Base-by-base conservation (phyloP, 2,888 invertebrate genomes). In the Pristionchus arcanus region DNA sequence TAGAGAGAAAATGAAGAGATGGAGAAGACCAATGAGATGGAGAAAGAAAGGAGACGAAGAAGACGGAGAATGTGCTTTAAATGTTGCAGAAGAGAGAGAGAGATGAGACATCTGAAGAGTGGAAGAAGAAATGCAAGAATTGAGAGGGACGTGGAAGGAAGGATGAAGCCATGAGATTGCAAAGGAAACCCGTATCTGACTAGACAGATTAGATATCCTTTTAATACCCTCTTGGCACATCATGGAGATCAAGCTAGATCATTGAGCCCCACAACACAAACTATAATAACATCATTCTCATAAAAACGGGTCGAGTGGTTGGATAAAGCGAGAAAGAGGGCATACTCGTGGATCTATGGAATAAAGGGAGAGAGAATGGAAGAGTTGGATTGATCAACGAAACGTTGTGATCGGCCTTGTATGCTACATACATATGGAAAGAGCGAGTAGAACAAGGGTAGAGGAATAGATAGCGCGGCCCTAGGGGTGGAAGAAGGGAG, bases 51-150 rank as follows among this genome's bases (percentile, higher is more conserved):
- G 31, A 37, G 37, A 74, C 19, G 74, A 74, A 74, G 74, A 74
- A 71, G 71, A 71, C 21, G 74, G 74, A 74, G 63, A 68, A 74
- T 37, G 74, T 74, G 74, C 74, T 74, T 74, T 34, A 37, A 74
- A 74, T 74, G 74, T 74, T 74, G 74, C 74, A 74, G 74, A 37
- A 37, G 59, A 59, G 59, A 59, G 31, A n/a, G n/a, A n/a, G 66
- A 37, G 25, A 74, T 25, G 74, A 37, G 74, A 74, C 74, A 37
- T 74, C 74, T 74, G 74, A 74, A 74, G 74, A 74, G 74, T 37
- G 74, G 34, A 21, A 25, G 53, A 49, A 49, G 37, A 25, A 68
- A 68, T 68, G 68, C 28, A 37, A 37, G 74, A 37, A 37, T 28
- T 28, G 74, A 74, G 31, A 81, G 49, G 49, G n/a, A 63, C 25